Base-by-base conservation (phyloP, 2,797 vertebrate genomes). In the Molossus molossus region DNA sequence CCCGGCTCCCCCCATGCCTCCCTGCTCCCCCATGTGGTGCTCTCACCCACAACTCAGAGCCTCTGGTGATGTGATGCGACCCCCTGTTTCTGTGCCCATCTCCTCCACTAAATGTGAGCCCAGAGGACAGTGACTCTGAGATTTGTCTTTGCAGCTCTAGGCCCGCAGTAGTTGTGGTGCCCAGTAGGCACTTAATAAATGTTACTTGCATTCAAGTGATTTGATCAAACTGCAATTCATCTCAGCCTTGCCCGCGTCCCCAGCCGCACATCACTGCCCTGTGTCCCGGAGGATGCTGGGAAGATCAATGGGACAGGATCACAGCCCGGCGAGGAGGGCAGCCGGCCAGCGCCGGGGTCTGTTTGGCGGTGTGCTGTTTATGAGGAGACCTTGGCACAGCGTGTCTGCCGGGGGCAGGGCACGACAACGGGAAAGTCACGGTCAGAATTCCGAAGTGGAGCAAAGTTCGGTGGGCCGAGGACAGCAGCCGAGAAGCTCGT, bases 151-250 rank as follows among this genome's bases (percentile, higher is more conserved):
- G 92, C 53, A 70, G 17, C 25, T 83, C 70, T n/a, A 45, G 55
- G 27, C 72, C 58, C 25, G 62, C 23, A 85, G 81, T 48, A 13
- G 53, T 83, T 5, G 1, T n/a, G 87, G 87, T 83, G 53, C 92
- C 58, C 65, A 97, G 94, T 94, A 95, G 96, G 87, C 37, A 96
- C 79, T 96, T 95, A 96, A 96, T 83, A 94, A 94, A 94, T 96
- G 88, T 25, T 95, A 62, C 64, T 94, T 83, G 75, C 94, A 88
- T 88, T 86, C 67, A 95, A 96, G 90, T 20, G 55, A 75, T 90
- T 94, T 82, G 40, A 7, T 93, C 72, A 80, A 87, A 55, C 27
- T 64, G 57, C 75, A 45, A 86, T 94, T 94, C 87, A 79, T 92
- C 90, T 76, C 55, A 80, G 65, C 67, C 29, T 90, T 57, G 75